Conservation (phyloP, 2,113 vertebrate species). For the Corapipo altera region DNA sequence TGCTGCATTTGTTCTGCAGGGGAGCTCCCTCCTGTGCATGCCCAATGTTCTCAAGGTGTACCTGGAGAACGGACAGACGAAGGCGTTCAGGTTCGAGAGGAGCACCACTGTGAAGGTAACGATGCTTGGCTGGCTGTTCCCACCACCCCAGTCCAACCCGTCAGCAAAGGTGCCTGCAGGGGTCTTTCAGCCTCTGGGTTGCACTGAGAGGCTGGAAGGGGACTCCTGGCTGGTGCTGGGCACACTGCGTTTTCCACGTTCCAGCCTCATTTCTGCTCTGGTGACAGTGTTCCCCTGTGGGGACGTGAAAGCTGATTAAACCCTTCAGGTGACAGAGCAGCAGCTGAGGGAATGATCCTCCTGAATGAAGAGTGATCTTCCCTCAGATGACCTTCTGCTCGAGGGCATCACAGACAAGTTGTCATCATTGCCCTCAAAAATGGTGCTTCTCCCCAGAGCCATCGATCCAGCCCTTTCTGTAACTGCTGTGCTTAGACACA, state of each 20-base stretch:
- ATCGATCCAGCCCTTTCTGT: not conserved
- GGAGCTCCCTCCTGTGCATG: slow-evolving; percentile 95
- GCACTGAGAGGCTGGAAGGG: too few relatives aligned
- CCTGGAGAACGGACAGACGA: slow-evolving; percentile 97
- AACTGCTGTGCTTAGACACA: not conserved
- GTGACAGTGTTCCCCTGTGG: not conserved
- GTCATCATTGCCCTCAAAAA: not conserved
- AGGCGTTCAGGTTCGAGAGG: slow-evolving; percentile 93
- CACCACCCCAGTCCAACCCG: not conserved
- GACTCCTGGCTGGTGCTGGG: not conserved
- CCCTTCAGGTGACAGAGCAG: not conserved
- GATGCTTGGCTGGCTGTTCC: not conserved
- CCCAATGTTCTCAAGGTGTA: slow-evolving; percentile 97
- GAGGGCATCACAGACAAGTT: not conserved
- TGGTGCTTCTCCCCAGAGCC: not conserved
- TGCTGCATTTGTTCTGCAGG: slow-evolving; percentile 77
- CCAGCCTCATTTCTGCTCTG: not conserved
- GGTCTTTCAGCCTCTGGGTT: not conserved
- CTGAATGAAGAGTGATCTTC: not conserved
- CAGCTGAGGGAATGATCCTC: too few relatives aligned
- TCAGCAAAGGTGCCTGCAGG: not conserved
- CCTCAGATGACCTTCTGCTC: not conserved
- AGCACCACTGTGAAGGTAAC: slow-evolving; percentile 94
- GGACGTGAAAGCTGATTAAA: not conserved
- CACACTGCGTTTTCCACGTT: not conserved